Conservation (phyloP, 2,888 invertebrate genomes). For the Cheiracanthium punctorium region DNA sequence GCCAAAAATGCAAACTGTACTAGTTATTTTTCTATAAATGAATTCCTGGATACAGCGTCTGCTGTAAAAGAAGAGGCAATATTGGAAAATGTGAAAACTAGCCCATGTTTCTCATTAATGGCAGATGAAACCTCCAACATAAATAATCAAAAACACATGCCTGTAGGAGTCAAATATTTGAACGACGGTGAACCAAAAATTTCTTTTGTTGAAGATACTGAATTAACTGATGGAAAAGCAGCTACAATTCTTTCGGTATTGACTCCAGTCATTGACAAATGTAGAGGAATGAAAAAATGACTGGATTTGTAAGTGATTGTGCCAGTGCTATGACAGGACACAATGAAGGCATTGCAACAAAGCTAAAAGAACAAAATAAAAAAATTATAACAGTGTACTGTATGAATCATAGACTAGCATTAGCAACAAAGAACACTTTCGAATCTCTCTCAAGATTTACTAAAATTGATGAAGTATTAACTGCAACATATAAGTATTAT, state of each 20-base stretch:
- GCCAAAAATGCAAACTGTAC: constrained; percentile 5
- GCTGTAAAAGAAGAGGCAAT: neutral
- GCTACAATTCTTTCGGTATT: neutral
- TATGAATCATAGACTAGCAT: neutral
- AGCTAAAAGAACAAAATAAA: neutral
- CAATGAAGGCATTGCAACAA: neutral
- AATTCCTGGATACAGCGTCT: neutral
- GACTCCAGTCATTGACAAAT: neutral
- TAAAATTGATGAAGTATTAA: neutral
- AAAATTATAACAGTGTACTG: neutral
- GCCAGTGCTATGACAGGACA: neutral
- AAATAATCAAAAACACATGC: neutral
- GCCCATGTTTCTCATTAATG: constrained; percentile 22
- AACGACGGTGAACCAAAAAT: neutral
- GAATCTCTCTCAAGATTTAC: no score
- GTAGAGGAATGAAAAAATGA: neutral
- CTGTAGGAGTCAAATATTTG: neutral
- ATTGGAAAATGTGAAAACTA: neutral
- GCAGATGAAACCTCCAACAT: neutral
- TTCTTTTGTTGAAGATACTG: neutral
- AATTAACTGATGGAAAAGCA: neutral
- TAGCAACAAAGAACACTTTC: neutral
- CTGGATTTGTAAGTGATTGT: constrained; percentile 2
- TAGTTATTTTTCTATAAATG: neutral
- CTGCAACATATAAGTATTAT: neutral